Conservation (phyloP, 2,888 invertebrate genomes). For the Cepaea hortensis region DNA sequence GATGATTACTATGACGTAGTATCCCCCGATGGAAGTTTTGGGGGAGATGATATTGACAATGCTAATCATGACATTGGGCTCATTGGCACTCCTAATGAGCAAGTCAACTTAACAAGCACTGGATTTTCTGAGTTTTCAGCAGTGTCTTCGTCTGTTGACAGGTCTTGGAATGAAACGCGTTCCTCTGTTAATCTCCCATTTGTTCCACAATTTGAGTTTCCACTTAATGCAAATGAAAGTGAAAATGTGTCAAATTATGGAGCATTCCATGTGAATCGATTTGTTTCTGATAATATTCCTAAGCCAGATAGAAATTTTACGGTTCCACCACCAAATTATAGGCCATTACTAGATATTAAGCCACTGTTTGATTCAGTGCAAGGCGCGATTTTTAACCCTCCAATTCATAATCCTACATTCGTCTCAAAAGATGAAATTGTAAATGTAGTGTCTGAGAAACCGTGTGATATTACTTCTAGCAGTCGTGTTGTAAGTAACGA, state of each 20-base stretch:
- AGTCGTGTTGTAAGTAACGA: not conserved
- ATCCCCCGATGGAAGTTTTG: constrained; percentile 40
- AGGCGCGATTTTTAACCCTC: not conserved
- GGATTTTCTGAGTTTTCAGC: not conserved
- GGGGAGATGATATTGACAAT: constrained; percentile 15
- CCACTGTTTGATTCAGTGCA: not conserved
- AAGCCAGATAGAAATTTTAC: constrained; percentile 35
- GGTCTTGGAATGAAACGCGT: not conserved
- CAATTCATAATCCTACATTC: not conserved
- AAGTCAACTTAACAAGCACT: not conserved
- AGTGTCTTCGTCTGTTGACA: not conserved
- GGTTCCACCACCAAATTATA: constrained; percentile 40
- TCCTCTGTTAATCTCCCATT: constrained; percentile 43
- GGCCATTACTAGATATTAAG: constrained; percentile 25
- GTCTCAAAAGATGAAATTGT: constrained; percentile 2
- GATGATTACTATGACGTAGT: constrained; percentile 38
- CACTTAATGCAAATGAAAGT: constrained; percentile 4
- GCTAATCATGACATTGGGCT: not conserved
- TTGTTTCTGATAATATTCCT: constrained; percentile 14
- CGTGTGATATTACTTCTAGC: not conserved
- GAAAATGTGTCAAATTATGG: constrained; percentile 11
- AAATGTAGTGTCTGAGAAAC: not conserved
- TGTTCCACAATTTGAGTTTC: constrained; percentile 47
- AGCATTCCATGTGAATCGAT: not conserved
- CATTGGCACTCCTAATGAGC: not conserved